Conservation (phyloP, 2,888 invertebrate genomes). For the Sesia bembeciformis region DNA sequence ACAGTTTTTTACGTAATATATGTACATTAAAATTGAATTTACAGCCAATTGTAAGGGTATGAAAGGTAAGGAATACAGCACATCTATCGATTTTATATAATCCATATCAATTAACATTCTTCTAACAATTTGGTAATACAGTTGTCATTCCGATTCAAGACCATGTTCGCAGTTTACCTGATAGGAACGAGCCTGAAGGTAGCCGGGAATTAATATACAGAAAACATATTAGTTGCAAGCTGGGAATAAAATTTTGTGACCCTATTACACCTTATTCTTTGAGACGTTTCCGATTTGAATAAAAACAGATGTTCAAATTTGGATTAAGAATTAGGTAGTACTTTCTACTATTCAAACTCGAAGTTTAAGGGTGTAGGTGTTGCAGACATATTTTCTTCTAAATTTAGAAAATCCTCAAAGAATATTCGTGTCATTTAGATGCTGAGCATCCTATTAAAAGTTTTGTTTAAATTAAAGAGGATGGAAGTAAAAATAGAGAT, state of each 20-base stretch:
- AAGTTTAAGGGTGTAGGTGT: too few relatives aligned
- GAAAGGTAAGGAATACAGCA: slow-evolving; percentile 51
- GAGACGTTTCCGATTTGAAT: slow-evolving; percentile 12
- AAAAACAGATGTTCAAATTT: background rate
- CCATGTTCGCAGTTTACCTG: slow-evolving; percentile 81
- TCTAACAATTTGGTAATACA: slow-evolving; percentile 69
- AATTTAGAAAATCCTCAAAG: slow-evolving; percentile 20
- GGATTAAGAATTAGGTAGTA: too few relatives aligned
- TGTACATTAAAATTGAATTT: slow-evolving; percentile 5
- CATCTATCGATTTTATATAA: slow-evolving; percentile 45
- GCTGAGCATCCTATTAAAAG: slow-evolving; percentile 7
- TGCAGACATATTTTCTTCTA: background rate
- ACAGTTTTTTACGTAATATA: slow-evolving; percentile 2
- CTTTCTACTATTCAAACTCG: too few relatives aligned
- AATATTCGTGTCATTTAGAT: slow-evolving; percentile 16
- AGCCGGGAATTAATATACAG: slow-evolving; percentile 78
- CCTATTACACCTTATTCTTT: slow-evolving; percentile 11
- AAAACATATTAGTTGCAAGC: slow-evolving; percentile 73
- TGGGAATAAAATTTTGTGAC: slow-evolving; percentile 9
- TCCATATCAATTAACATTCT: slow-evolving; percentile 50
- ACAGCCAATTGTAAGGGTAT: slow-evolving; percentile 55
- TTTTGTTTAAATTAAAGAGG: slow-evolving; percentile 3
- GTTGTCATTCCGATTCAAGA: slow-evolving; percentile 68
- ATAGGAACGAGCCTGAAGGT: slow-evolving; percentile 89
- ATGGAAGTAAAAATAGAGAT: slow-evolving; percentile 10